A percentile compares a stretch with the other conserved stretches of the same genome.
phyloP scores from a whole-genome alignment of 2,888 invertebrate genomes.

The Drosophila subquinaria region DNA sequence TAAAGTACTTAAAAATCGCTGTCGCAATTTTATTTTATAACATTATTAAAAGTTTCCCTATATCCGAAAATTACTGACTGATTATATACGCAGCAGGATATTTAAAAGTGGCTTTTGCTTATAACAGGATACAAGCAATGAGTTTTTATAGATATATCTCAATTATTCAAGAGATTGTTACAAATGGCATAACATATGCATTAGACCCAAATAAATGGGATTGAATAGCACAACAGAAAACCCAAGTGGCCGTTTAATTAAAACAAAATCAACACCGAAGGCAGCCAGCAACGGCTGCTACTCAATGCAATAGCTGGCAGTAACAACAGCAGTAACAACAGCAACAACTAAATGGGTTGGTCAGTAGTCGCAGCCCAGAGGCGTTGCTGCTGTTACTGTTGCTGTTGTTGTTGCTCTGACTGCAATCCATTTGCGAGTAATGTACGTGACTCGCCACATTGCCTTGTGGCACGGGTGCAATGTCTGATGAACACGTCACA shows the following conservation, averaged over 20 bases:
- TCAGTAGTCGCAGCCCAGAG: conserved; percentile 66
- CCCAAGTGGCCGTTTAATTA: conserved; percentile 65
- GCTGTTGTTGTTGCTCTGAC: conserved; percentile 21
- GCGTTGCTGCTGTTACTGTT: conserved; percentile 29
- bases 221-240: conserved; percentile 42
- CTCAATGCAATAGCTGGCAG: conserved; percentile 23
- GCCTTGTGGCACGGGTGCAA: conserved; percentile 61
- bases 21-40: too few species aligned
- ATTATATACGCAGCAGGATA: too few species aligned
- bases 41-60: too few species aligned
- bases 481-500: conserved; percentile 78
- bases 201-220: conserved; percentile 10
- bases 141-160: not conserved
- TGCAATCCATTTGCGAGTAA: conserved; percentile 39
- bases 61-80: too few species aligned
- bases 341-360: conserved; percentile 64
- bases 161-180: not conserved
- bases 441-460: conserved; percentile 52
- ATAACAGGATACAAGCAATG: too few species aligned
- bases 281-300: conserved; percentile 15
- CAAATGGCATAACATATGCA: conserved; percentile 25
- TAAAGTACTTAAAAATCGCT: too few species aligned
- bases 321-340: conserved; percentile 32
- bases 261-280: conserved; percentile 67
- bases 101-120: too few species aligned